Percentiles rank a stretch among this genome's conserved stretches.
Evolutionary conservation across 1,140 invertebrate species (phyloP).

Genomic region (Panagrolaimus sp.): DNA sequence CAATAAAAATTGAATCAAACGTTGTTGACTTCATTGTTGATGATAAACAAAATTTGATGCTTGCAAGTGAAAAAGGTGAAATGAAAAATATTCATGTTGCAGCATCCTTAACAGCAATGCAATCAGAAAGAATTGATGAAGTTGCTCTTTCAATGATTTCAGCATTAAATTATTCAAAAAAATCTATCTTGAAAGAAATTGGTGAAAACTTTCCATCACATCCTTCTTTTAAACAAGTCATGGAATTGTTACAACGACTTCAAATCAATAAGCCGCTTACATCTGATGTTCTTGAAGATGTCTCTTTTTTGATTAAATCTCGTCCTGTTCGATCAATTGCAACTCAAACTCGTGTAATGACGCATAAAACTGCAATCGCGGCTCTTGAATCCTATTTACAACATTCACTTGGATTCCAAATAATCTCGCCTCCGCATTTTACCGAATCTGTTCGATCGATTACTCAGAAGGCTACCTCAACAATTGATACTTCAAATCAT

Average conservation of each 20-base stretch:
- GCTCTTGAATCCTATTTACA: constrained; percentile 2
- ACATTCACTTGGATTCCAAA: constrained; percentile 7
- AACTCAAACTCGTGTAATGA: background rate
- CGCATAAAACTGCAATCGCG: background rate
- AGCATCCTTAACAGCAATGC: background rate
- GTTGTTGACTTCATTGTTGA: background rate
- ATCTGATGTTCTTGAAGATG: background rate
- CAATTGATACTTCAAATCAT: background rate
- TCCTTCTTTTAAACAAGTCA: background rate
- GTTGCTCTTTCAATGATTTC: background rate
- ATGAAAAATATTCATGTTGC: background rate
- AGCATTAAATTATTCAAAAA: background rate
- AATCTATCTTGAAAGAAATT: background rate
- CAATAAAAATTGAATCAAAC: background rate
- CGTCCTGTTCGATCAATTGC: background rate
- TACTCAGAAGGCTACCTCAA: background rate
- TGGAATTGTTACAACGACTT: constrained; percentile 7
- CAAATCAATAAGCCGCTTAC: background rate
- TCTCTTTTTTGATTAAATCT: background rate
- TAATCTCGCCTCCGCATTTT: background rate
- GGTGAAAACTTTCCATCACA: background rate
- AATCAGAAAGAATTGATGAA: background rate
- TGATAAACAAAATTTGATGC: constrained; percentile 8
- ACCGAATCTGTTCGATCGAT: background rate
- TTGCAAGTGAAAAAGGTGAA: background rate